Base-by-base conservation (phyloP, 2,113 vertebrate species). In the Tachysurus fulvidraco region DNA sequence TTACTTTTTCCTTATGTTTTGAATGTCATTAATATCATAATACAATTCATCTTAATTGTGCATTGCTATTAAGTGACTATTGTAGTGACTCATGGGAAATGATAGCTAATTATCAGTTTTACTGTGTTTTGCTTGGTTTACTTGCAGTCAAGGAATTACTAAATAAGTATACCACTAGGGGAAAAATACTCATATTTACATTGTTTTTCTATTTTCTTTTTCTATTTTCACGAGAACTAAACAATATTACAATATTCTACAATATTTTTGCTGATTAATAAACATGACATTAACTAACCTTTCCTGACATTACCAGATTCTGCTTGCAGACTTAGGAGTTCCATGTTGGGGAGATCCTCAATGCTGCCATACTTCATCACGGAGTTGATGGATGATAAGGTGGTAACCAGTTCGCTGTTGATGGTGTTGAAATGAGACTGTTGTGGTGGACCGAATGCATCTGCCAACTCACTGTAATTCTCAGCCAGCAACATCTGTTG, bases 381-480 rank as follows among this genome's bases (percentile, higher is more conserved):
- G 0, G 96, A 96, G 89, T 97, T 98, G 92, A 99, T 97, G 71
- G 98, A 98, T 0, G 97, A 96, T 0, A 99, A 94, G 0, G 98
- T 98, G 93, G 95, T 98, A 87, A 99, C 96, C 89, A 99, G 96
- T 91, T 99, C 96, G 0, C 96, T 98, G 93, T 98, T 99, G 73
- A 99, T 96, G 85, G 96, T 97, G 2, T 96, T 97, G 25, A 99
- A 98, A 92, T 99, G 97, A 19, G 96, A 95, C 86, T 90, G 89
- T 13, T 96, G 96, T 0, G 97, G 98, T 88, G 98, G 96, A 9
- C 96, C 97, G 30, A 99, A 99, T 0, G 98, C 97, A 57, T 99
- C 98, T 0, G 97, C 97, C 23, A 99, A 92, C 84, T 99, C 98
- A 11, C 93, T 97, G 84, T 99, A 99, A 92, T 99, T 99, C 93